These are phyloP conservation scores for Ceratitis capitata DNA, from an alignment of 1,140 invertebrate species.

Conservation along the genomic window DNA sequence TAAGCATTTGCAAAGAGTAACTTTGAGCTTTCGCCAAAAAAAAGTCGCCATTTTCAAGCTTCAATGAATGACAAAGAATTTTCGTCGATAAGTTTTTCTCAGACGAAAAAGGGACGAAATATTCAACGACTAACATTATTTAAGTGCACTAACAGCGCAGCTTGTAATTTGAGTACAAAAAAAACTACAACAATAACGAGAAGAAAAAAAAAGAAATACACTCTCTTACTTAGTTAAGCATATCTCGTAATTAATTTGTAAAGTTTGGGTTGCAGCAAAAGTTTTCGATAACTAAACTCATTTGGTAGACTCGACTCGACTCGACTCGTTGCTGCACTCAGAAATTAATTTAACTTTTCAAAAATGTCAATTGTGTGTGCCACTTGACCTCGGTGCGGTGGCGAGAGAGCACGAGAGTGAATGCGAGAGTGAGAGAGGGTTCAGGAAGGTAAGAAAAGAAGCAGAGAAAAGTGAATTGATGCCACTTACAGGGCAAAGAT, in stretches of 20 bases:
- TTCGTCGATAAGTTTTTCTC: not conserved
- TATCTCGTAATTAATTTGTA: conserved; percentile 36
- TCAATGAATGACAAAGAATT: conserved; percentile 13
- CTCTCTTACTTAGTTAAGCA: conserved; percentile 30
- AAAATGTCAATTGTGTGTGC: conserved; percentile 37
- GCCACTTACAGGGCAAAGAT: not conserved
- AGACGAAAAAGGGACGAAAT: not conserved
- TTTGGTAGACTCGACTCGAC: no score
- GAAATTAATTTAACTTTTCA: conserved; percentile 37
- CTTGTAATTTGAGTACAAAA: not conserved
- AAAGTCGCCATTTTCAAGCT: not conserved
- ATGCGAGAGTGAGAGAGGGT: not conserved
- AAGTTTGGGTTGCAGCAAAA: conserved; percentile 21
- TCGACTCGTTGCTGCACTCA: conserved; percentile 10
- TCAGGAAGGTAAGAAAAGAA: not conserved
- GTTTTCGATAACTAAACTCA: conserved; percentile 21
- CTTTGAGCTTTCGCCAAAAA: not conserved
- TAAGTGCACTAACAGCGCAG: not conserved
- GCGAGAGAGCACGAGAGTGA: not conserved
- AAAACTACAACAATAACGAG: not conserved
- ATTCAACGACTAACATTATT: not conserved
- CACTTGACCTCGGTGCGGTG: conserved; percentile 1
- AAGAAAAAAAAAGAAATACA: not conserved
- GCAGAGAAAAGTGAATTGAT: not conserved
- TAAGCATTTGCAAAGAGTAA: not conserved